A percentile compares a stretch with the other conserved stretches of the same genome.
Evolutionary conservation across 2,113 vertebrate species (phyloP).

Genomic region (Caloenas nicobarica): DNA sequence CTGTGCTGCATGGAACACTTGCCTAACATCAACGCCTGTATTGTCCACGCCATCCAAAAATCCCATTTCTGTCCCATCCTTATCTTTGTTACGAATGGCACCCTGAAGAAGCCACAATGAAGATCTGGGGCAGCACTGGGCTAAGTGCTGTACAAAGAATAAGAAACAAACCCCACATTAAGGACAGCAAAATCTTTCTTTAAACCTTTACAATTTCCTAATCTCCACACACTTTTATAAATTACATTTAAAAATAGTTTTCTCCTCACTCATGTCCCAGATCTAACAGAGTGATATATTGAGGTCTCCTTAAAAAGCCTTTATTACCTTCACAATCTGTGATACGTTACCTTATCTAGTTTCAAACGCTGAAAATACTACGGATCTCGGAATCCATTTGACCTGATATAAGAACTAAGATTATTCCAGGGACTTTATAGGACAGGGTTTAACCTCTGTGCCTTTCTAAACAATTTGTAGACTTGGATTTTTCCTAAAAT

Average conservation of each 20-base stretch:
- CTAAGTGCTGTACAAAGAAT: background rate
- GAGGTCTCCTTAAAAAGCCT: slow-evolving; percentile 44
- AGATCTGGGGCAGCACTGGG: background rate
- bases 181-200: background rate
- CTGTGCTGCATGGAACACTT: background rate
- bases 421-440: background rate
- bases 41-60: background rate
- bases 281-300: slow-evolving; percentile 39
- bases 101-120: background rate
- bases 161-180: background rate
- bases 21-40: accelerated
- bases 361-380: background rate
- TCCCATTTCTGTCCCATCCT: background rate
- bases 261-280: slow-evolving; percentile 17
- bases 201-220: background rate
- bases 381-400: background rate
- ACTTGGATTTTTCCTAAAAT: background rate
- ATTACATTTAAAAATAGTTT: slow-evolving; percentile 43
- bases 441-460: background rate
- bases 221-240: background rate
- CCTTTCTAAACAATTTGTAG: background rate
- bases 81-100: accelerated
- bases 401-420: background rate
- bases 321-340: background rate
- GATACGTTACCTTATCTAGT: background rate